Evolutionary conservation across 2,888 invertebrate genomes (phyloP).

Genomic region (Agonopterix subpropinquella): DNA sequence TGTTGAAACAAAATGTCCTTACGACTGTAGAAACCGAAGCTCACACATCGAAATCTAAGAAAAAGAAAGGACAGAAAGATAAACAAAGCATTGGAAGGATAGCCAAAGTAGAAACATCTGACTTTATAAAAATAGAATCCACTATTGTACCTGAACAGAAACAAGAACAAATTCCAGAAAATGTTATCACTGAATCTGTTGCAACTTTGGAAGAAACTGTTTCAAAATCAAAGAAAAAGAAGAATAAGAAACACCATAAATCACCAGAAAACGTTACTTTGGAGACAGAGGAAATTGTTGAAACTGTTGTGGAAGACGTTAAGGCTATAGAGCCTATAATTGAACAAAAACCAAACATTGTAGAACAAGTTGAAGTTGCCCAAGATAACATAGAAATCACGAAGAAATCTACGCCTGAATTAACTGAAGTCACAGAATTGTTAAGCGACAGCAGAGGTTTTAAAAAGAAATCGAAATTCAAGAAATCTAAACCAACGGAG

Average conservation of each 20-base stretch:
- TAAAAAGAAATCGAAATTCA: constrained; percentile 19
- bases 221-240: constrained; percentile 37
- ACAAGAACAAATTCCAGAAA: no score
- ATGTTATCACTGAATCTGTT: no score
- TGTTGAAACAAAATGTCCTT: no score
- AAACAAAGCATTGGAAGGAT: no score
- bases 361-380: constrained; percentile 25
- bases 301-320: neutral
- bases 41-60: no score
- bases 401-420: neutral
- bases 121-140: no score
- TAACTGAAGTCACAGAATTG: constrained; percentile 3
- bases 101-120: no score
- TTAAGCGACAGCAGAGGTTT: constrained; percentile 3
- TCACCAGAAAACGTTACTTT: constrained; percentile 16
- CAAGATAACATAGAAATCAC: constrained; percentile 7
- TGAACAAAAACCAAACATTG: constrained; percentile 14
- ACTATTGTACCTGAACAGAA: no score
- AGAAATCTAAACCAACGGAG: constrained; percentile 18
- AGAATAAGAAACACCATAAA: constrained; percentile 33
- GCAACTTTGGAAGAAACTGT: constrained; percentile 14
- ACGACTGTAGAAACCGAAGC: no score
- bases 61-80: no score
- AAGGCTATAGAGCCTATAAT: constrained; percentile 20
- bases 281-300: neutral